Evolutionary conservation across 2,888 invertebrate genomes (phyloP), one percentile per base, ranked within the genome.

Genomic region (Tanypteryx hageni): DNA sequence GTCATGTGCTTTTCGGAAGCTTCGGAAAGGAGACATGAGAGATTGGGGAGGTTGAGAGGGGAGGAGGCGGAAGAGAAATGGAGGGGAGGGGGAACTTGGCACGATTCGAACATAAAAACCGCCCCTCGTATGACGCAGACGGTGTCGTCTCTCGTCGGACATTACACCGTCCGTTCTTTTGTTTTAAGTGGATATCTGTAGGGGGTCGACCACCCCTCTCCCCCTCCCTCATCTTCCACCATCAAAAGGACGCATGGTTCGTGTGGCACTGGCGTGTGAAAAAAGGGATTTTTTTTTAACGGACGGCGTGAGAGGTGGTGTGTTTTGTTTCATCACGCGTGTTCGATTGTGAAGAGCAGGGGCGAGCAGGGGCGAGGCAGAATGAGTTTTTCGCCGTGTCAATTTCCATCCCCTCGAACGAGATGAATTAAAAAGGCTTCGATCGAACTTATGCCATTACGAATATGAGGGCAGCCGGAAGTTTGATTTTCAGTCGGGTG

Each of bases 101-200:
- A 22, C 76, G 22, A 18, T 13, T 13, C 22, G 76, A 76, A 76
- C 76, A 76, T 76, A 76, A 27, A 44, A 27, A n/a, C 76, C n/a
- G 76, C 11, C 76, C 22, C 76, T 76, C 76, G 27, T 76, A 76
- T 27, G 27, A 27, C 76, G 76, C 76, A 76, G 76, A 76, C 76
- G 76, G 76, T 76, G 76, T 76, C 76, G 76, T 76, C 76, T 27
- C 27, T 27, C 27, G 10, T 76, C 76, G 10, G 27, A 4, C 76
- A 27, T 76, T 22, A 76, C 27, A 27, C 22, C 76, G 76, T 22
- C 22, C 76, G 13, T 27, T 22, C 76, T 76, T 76, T 76, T 76
- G 76, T 76, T 76, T 76, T 18, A 5, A 76, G 76, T 76, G 27
- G 76, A 13, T 14, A 76, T 76, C 8, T 13, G 27, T 27, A 27